phyloP scores from a whole-genome alignment of 1,140 invertebrate genomes.

The Cydia pomonella region DNA sequence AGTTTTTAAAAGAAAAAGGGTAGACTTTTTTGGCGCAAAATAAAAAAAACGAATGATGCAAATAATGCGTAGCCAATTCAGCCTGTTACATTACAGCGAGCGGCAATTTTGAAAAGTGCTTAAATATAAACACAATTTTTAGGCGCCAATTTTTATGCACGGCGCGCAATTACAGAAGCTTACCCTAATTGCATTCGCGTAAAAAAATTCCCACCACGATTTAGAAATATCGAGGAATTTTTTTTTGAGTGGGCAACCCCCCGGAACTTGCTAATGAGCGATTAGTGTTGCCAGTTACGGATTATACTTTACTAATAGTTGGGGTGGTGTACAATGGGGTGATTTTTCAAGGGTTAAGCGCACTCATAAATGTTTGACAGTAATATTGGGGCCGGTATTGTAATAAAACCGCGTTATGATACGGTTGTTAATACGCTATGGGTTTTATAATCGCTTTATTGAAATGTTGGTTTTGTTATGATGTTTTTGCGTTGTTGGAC shows the following conservation, averaged over 20 bases:
- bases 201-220: conserved; percentile 54
- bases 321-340: conserved; percentile 58
- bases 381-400: conserved; percentile 7
- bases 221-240: conserved; percentile 36
- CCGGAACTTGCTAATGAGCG: conserved; percentile 75
- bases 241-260: conserved; percentile 58
- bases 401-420: conserved; percentile 30
- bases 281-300: conserved; percentile 76
- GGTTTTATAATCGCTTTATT: conserved; percentile 28
- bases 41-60: conserved; percentile 5
- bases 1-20: neutral
- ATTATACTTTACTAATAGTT: conserved; percentile 72
- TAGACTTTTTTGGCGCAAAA: neutral
- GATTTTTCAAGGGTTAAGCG: conserved; percentile 45
- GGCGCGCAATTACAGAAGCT: neutral
- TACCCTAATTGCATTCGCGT: neutral
- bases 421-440: conserved; percentile 16
- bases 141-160: neutral
- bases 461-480: conserved; percentile 12
- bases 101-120: neutral
- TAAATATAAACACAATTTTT: conserved; percentile 1
- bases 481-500: neutral
- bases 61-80: conserved; percentile 11
- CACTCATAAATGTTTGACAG: conserved; percentile 30
- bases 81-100: neutral